Evolutionary conservation across 1,140 invertebrate genomes (phyloP).

Genomic region (Brachionus koreanus): DNA sequence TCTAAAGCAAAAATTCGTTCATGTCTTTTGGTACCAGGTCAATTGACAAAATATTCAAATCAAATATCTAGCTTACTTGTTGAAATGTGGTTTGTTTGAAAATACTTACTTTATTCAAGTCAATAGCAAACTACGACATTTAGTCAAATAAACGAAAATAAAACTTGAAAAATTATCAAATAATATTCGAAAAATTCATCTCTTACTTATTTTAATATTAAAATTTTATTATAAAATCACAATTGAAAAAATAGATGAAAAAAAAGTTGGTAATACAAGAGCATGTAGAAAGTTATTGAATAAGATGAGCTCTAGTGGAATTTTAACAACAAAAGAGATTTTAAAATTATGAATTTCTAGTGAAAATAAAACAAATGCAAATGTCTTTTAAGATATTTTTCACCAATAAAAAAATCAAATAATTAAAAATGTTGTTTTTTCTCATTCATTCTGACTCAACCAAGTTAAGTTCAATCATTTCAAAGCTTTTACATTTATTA

Average conservation of each 20-base stretch:
- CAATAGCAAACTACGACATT: constrained; percentile 1
- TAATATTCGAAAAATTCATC: not conserved
- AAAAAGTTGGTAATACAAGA: not conserved
- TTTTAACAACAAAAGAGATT: not conserved
- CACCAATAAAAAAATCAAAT: constrained; percentile 4
- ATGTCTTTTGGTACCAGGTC: no score
- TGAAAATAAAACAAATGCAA: not conserved
- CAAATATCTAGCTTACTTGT: not conserved
- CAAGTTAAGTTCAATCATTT: not conserved
- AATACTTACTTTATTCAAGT: not conserved
- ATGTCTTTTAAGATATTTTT: not conserved
- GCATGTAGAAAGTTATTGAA: not conserved
- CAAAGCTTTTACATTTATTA: not conserved
- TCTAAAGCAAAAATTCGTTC: no score
- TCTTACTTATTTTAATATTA: constrained; percentile 11
- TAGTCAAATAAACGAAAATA: not conserved
- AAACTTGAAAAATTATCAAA: constrained; percentile 12
- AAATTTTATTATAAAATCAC: constrained; percentile 21
- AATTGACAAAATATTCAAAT: not conserved
- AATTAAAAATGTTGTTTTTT: constrained; percentile 5
- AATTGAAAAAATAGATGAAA: not conserved
- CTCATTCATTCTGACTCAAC: not conserved
- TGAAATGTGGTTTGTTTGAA: not conserved
- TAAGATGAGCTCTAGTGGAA: constrained; percentile 26
- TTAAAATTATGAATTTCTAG: constrained; percentile 9